Conservation (phyloP, 1,140 invertebrate species). For the Hycleus phaleratus region DNA sequence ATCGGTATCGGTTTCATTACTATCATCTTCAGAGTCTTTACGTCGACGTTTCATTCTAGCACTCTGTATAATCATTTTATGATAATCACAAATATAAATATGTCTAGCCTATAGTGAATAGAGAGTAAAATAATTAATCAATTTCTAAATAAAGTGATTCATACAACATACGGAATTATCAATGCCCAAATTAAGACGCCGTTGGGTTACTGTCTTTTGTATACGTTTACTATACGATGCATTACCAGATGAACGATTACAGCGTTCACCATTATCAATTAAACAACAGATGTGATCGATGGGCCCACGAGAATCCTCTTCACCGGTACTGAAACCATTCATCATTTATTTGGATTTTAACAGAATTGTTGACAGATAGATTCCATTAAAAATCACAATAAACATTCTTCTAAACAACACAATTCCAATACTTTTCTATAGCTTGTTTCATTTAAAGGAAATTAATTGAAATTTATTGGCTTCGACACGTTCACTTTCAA, state of each 20-base stretch:
- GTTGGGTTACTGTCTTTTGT: slow-evolving; percentile 90
- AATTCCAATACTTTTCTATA: no score
- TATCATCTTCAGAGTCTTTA: slow-evolving; percentile 89
- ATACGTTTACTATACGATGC: slow-evolving; percentile 95
- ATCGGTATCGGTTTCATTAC: slow-evolving; percentile 79
- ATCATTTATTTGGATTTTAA: slow-evolving; percentile 33
- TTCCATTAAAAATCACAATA: no score
- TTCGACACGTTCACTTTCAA: no score
- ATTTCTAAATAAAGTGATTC: background rate
- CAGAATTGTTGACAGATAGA: no score
- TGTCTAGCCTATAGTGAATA: slow-evolving; percentile 64
- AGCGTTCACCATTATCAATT: slow-evolving; percentile 81
- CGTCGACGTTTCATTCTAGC: slow-evolving; percentile 76
- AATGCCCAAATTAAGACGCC: slow-evolving; percentile 80
- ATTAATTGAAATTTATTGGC: no score
- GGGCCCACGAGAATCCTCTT: slow-evolving; percentile 75
- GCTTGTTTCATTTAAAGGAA: no score
- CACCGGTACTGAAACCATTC: slow-evolving; percentile 85
- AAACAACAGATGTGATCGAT: slow-evolving; percentile 90
- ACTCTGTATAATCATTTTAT: slow-evolving; percentile 91
- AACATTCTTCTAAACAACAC: no score
- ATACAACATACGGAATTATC: slow-evolving; percentile 64
- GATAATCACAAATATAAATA: slow-evolving; percentile 94
- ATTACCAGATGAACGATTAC: slow-evolving; percentile 82
- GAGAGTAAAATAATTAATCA: background rate